phyloP scores from a whole-genome alignment of 1,140 invertebrate species.

The Drosophila subpulchrella region DNA sequence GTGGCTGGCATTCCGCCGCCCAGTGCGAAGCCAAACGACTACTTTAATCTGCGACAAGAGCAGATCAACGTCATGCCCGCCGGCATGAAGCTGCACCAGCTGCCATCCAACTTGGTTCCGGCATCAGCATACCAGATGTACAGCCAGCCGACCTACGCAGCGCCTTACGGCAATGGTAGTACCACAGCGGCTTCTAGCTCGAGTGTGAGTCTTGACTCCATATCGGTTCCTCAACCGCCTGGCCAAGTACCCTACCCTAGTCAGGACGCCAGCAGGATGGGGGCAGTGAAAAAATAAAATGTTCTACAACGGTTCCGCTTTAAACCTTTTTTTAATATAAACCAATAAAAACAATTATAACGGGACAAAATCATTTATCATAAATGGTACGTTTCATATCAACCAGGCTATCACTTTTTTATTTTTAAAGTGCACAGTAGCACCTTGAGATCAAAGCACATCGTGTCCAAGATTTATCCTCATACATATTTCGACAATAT shows the following conservation, averaged over 20 bases:
- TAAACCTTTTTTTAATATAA: neutral
- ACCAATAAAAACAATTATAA: neutral
- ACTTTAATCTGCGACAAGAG: conserved; percentile 90
- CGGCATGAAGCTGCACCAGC: conserved; percentile 82
- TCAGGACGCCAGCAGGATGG: conserved; percentile 96
- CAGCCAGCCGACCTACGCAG: conserved; percentile 86
- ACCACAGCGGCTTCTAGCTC: conserved; percentile 46
- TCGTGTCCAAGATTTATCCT: no score
- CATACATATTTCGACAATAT: no score
- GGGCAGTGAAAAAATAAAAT: conserved; percentile 85
- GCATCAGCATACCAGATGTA: conserved; percentile 86
- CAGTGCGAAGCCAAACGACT: conserved; percentile 87
- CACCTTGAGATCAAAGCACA: no score
- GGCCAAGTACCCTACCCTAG: conserved; percentile 94
- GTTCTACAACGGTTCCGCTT: neutral
- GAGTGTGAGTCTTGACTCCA: conserved; percentile 75
- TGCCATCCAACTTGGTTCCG: conserved; percentile 86
- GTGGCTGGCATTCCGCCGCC: conserved; percentile 94
- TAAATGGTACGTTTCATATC: no score
- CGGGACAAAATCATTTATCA: no score
- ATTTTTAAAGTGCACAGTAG: no score
- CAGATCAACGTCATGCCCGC: conserved; percentile 86
- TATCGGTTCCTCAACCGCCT: conserved; percentile 85
- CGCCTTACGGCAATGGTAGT: conserved; percentile 65
- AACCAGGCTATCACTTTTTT: no score